Evolutionary conservation across 2,113 vertebrate species (phyloP).

Genomic region (Cebidichthys violaceus): DNA sequence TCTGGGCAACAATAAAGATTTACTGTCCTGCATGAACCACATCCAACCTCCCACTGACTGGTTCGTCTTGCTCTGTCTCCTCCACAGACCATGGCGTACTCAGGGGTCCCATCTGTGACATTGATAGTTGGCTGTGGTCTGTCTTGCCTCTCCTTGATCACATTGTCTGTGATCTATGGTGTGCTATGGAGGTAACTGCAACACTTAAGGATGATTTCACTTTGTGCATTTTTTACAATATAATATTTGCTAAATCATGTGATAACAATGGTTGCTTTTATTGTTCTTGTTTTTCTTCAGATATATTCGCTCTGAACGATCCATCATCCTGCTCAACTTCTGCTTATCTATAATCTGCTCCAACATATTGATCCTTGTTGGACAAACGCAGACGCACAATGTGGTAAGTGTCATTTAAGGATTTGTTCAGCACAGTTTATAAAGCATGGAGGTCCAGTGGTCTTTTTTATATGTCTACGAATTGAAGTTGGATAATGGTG

Average conservation of each 20-base stretch:
- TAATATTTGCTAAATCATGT: neutral
- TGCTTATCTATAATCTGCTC: slow-evolving; percentile 99
- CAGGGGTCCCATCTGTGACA: slow-evolving; percentile 97
- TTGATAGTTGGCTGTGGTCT: slow-evolving; percentile 99
- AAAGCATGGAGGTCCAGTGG: neutral
- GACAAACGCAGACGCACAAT: slow-evolving; percentile 99
- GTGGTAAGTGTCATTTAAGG: slow-evolving; percentile 85
- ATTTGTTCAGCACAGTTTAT: slow-evolving; percentile 12
- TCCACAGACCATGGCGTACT: slow-evolving; percentile 97
- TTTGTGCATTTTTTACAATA: neutral
- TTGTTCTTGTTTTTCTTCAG: slow-evolving; percentile 74
- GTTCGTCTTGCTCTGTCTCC: slow-evolving; percentile 74
- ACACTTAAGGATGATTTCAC: neutral
- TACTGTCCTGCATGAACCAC: slow-evolving; percentile 65
- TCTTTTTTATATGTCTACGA: neutral
- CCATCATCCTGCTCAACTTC: slow-evolving; percentile 99
- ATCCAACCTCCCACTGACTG: slow-evolving; percentile 67
- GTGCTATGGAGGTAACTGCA: slow-evolving; percentile 95
- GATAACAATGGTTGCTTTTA: neutral
- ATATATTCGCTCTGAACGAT: slow-evolving; percentile 97
- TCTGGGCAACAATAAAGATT: slow-evolving; percentile 64
- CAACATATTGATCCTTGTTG: slow-evolving; percentile 97
- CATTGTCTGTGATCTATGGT: slow-evolving; percentile 95
- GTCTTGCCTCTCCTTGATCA: slow-evolving; percentile 97
- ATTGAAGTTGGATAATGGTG: neutral